These are phyloP conservation scores for Microplitis manilae DNA, from an alignment of 2,888 invertebrate genomes.

Conservation along the genomic window DNA sequence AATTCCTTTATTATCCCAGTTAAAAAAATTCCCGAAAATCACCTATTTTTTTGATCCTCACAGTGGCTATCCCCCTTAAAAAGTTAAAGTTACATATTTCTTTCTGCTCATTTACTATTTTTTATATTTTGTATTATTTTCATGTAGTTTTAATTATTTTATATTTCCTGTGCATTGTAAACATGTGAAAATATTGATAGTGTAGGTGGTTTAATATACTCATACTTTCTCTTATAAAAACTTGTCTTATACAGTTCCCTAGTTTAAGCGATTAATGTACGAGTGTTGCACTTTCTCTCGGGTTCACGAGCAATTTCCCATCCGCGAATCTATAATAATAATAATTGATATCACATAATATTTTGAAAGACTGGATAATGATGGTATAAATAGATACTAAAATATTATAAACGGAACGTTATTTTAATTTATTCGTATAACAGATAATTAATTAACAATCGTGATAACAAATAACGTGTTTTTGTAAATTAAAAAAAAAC, in stretches of 20 bases:
- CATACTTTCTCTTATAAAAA: slow-evolving; percentile 37
- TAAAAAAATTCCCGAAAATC: too few species aligned
- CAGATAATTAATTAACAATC: slow-evolving; percentile 67
- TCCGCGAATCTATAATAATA: slow-evolving; percentile 26
- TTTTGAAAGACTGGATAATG: background rate
- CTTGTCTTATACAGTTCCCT: slow-evolving; percentile 14
- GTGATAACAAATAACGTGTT: slow-evolving; percentile 59
- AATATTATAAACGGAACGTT: slow-evolving; percentile 63
- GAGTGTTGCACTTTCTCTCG: slow-evolving; percentile 48
- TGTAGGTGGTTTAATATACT: slow-evolving; percentile 16
- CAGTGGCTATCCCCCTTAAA: too few species aligned
- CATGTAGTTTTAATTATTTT: too few species aligned
- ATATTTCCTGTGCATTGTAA: background rate
- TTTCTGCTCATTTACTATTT: slow-evolving; percentile 15
- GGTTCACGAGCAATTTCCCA: slow-evolving; percentile 47
- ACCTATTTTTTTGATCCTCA: too few species aligned
- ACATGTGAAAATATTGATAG: background rate
- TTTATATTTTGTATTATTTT: background rate
- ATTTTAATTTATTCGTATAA: slow-evolving; percentile 64
- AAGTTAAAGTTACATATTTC: background rate
- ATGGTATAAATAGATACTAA: background rate
- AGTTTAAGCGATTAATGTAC: background rate
- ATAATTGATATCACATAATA: background rate
- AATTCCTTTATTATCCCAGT: too few species aligned
- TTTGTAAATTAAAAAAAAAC: slow-evolving; percentile 52